These are phyloP conservation scores for Cylindroiulus punctatus DNA, from an alignment of 2,888 invertebrate genomes.

Conservation along the genomic window DNA sequence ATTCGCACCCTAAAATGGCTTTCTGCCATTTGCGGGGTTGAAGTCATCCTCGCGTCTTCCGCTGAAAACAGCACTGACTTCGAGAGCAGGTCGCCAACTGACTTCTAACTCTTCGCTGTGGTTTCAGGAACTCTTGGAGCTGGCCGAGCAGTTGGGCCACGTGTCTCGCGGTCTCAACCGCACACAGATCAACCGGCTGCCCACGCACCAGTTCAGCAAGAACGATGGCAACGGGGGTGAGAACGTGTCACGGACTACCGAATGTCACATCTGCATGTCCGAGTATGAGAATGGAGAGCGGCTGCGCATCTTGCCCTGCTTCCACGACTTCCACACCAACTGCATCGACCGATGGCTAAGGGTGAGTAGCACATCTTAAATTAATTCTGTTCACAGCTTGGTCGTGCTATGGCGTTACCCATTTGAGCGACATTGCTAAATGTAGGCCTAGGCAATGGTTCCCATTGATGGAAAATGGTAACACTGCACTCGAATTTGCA, in stretches of 20 bases:
- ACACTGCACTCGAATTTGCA: too few species aligned
- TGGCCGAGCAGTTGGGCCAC: slow-evolving; percentile 58
- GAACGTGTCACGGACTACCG: slow-evolving; percentile 33
- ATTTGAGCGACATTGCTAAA: too few species aligned
- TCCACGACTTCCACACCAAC: slow-evolving; percentile 63
- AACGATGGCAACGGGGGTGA: slow-evolving; percentile 52
- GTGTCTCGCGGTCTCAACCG: slow-evolving; percentile 57
- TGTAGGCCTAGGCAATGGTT: too few species aligned
- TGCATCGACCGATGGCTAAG: slow-evolving; percentile 65
- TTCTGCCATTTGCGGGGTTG: too few species aligned
- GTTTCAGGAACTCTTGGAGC: slow-evolving; percentile 57
- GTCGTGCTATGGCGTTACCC: too few species aligned
- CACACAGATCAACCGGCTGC: slow-evolving; percentile 59
- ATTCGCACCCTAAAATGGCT: too few species aligned
- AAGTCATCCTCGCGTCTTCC: too few species aligned
- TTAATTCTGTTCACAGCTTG: not conserved
- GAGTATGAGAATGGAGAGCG: slow-evolving; percentile 63
- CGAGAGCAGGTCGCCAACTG: too few species aligned
- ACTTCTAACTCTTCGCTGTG: not conserved
- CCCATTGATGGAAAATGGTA: too few species aligned
- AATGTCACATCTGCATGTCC: slow-evolving; percentile 64
- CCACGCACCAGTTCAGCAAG: slow-evolving; percentile 56
- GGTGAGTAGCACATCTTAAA: slow-evolving; percentile 60
- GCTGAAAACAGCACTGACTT: too few species aligned
- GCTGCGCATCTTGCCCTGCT: slow-evolving; percentile 63